Evolutionary conservation across 2,113 vertebrate species (phyloP).

Genomic region (Jacana jacana): DNA sequence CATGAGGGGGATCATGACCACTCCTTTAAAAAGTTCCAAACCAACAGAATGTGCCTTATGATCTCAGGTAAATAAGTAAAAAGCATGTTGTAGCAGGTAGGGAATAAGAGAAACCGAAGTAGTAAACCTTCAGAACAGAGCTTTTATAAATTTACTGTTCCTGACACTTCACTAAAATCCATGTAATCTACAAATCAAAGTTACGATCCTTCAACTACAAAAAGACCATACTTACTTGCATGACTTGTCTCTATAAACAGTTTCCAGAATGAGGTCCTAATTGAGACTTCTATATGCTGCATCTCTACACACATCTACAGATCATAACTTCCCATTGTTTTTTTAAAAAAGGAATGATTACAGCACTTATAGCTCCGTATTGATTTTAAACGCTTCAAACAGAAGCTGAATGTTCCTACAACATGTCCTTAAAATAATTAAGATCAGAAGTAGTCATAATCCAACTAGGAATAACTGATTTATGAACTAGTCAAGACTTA

Average conservation of each 20-base stretch:
- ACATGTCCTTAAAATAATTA: not conserved
- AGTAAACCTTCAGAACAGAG: not conserved
- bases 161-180: not conserved
- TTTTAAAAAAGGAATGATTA: not conserved
- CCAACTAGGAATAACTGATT: not conserved
- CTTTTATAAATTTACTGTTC: not conserved
- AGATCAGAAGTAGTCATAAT: not conserved
- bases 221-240: not conserved
- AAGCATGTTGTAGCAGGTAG: not conserved
- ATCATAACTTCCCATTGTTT: not conserved
- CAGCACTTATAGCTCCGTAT: not conserved
- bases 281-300: not conserved
- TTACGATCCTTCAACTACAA: not conserved
- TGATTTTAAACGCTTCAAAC: not conserved
- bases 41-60: not conserved
- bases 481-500: not conserved
- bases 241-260: not conserved
- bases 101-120: not conserved
- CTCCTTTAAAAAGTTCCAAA: not conserved
- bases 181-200: not conserved
- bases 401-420: not conserved
- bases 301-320: not conserved
- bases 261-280: not conserved
- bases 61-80: not conserved
- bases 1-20: not conserved